phyloP scores from a whole-genome alignment of 1,140 invertebrate species.

The Copidosoma floridanum region DNA sequence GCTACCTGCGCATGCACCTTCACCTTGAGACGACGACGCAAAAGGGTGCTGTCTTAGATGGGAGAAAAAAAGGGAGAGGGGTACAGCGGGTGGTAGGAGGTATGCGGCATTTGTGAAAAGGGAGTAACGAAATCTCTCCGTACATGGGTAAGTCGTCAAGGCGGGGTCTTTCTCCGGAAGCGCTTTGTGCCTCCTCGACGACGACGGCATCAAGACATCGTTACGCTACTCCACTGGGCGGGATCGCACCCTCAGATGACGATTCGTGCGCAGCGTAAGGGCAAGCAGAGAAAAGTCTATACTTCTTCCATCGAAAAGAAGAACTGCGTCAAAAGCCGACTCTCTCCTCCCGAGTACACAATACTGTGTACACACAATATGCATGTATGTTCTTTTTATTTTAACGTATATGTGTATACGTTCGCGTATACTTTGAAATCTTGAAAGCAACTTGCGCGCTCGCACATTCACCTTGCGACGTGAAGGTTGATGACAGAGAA shows the following conservation, averaged over 20 bases:
- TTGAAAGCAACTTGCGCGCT: background rate
- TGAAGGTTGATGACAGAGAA: background rate
- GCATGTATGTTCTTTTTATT: too few species aligned
- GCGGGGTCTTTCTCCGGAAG: slow-evolving; percentile 44
- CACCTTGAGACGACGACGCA: too few species aligned
- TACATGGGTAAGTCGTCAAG: slow-evolving; percentile 23
- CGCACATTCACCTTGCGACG: slow-evolving; percentile 12
- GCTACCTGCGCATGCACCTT: too few species aligned
- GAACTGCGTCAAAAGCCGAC: slow-evolving; percentile 56
- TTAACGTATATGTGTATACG: too few species aligned
- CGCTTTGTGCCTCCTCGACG: slow-evolving; percentile 37
- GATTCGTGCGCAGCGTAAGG: slow-evolving; percentile 32
- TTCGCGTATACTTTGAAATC: slow-evolving; percentile 41
- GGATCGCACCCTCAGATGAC: slow-evolving; percentile 42
- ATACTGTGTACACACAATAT: too few species aligned
- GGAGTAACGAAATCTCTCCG: too few species aligned
- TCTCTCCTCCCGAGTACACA: too few species aligned
- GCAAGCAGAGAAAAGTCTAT: too few species aligned
- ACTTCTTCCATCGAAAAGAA: slow-evolving; percentile 50
- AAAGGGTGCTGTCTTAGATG: too few species aligned
- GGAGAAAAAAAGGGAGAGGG: background rate
- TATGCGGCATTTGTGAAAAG: too few species aligned
- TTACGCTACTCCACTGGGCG: slow-evolving; percentile 10
- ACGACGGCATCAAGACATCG: too few species aligned
- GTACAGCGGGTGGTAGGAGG: too few species aligned